Conservation (phyloP, 1,140 invertebrate genomes). For the Ceratoteleas bidentatus region DNA sequence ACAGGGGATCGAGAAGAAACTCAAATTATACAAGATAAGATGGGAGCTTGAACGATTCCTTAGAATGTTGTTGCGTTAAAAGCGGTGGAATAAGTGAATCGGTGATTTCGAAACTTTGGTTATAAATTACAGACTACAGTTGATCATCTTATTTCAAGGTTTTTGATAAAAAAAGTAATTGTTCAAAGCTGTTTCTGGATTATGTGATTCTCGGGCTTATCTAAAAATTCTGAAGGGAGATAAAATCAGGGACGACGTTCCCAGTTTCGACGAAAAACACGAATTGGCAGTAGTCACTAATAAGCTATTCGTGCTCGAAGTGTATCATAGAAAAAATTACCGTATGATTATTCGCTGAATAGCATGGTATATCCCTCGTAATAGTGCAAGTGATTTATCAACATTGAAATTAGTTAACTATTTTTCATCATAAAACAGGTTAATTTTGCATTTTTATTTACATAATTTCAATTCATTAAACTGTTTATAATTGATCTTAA, state of each 20-base stretch:
- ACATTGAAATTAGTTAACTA: too few relatives aligned
- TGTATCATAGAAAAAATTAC: not conserved
- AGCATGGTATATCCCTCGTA: too few relatives aligned
- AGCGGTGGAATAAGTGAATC: not conserved
- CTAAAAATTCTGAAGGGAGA: not conserved
- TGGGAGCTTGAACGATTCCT: not conserved
- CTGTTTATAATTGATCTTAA: too few relatives aligned
- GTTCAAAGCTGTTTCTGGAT: not conserved
- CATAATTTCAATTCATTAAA: too few relatives aligned
- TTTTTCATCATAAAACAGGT: too few relatives aligned
- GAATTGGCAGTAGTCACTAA: conserved; percentile 14
- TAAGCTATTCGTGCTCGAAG: conserved; percentile 16
- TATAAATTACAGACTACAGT: too few relatives aligned
- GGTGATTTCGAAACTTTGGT: too few relatives aligned
- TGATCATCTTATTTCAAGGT: too few relatives aligned
- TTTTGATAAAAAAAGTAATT: too few relatives aligned
- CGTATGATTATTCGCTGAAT: too few relatives aligned
- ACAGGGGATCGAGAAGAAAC: conserved; percentile 3
- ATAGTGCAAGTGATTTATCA: too few relatives aligned
- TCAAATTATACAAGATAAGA: not conserved
- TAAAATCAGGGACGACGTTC: conserved; percentile 1
- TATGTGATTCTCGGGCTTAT: conserved; percentile 6
- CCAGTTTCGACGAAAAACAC: not conserved
- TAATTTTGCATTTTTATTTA: too few relatives aligned
- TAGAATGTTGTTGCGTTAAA: not conserved